Base-by-base conservation (phyloP, 2,888 invertebrate species). In the Drosophila putrida region DNA sequence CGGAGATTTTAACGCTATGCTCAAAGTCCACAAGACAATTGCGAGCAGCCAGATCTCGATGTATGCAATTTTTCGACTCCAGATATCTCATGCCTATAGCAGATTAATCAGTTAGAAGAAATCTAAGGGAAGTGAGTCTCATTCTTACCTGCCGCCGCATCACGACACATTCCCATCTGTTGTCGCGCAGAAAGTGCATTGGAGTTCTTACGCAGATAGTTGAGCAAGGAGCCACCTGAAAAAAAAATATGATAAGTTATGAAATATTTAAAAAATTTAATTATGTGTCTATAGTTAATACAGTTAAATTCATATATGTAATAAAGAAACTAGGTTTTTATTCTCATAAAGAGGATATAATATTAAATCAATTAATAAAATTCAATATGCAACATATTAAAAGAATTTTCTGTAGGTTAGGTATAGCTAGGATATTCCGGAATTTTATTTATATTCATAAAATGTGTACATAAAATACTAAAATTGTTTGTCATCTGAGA, bases 11-110 rank as follows among this genome's bases (percentile, higher is more conserved):
- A 4, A 98, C 98, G 59, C 95, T 95, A 85, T 96, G 96, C 82
- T 97, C 96, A 89, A 96, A 95, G 71, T 95, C 96, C 93, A 93
- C 91, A 36, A 93, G 90, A 80, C 98, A 98, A 93, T 98, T 99
- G 83, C 98, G 94, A 0, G 98, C 98, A 0, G 98, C 98, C 80
- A 99, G 94, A 94, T 99, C 98, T 70, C 98, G 94, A 92, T 99
- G 98, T 90, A 99, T 98, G 92, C 98, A 98, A 93, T 97, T 97
- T 93, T 98, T 98, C 28, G 97, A 96, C 93, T 98, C 98, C 67
- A 99, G 94, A 93, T 99, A 99, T 53, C 96, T 94, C 98, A 99
- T 99, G 66, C 95, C 93, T 92, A 10, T 13, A 15, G 2, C 11
- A 20, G 31, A 46, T 20, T 2, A 11, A 9, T 39, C 13, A n/a